Conservation (phyloP, 2,113 vertebrate species). For the Esox niger region DNA sequence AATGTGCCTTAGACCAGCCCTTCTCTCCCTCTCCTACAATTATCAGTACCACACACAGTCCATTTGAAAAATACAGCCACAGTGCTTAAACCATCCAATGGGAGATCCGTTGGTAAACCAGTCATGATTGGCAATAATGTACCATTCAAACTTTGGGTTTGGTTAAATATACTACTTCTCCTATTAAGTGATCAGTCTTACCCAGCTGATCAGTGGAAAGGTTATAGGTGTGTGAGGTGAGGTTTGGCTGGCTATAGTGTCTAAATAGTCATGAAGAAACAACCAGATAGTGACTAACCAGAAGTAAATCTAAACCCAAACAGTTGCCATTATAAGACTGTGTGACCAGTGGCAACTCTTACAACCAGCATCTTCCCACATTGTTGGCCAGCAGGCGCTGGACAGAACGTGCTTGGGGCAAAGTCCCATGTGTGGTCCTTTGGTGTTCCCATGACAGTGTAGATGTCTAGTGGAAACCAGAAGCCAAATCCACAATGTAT, state of each 20-base stretch:
- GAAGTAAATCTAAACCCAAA: background rate
- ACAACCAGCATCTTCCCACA: slow-evolving; percentile 36
- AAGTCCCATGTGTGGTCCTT: slow-evolving; percentile 62
- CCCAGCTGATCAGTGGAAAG: slow-evolving; percentile 20
- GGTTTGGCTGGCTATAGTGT: slow-evolving; percentile 22
- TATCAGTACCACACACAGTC: slow-evolving; percentile 52
- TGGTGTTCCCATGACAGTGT: slow-evolving; percentile 41
- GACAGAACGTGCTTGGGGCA: slow-evolving; percentile 41
- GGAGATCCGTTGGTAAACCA: background rate
- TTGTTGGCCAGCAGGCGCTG: slow-evolving; percentile 37
- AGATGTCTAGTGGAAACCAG: slow-evolving; percentile 37
- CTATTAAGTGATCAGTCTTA: background rate
- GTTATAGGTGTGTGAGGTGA: slow-evolving; percentile 19
- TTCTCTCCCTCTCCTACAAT: slow-evolving; percentile 43
- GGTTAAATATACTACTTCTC: slow-evolving; percentile 44
- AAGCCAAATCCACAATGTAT: slow-evolving; percentile 57
- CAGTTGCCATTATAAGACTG: slow-evolving; percentile 3
- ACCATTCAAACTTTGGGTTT: slow-evolving; percentile 36
- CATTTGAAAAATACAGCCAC: slow-evolving; percentile 38
- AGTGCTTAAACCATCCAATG: slow-evolving; percentile 37
- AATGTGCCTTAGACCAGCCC: slow-evolving; percentile 36
- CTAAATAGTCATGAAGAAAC: slow-evolving; percentile 13
- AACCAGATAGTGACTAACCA: slow-evolving; percentile 31
- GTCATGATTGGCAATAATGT: slow-evolving; percentile 37
- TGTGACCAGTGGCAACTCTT: slow-evolving; percentile 12